Conservation (phyloP, 2,113 vertebrate genomes). For the Psephotus haematonotus region DNA sequence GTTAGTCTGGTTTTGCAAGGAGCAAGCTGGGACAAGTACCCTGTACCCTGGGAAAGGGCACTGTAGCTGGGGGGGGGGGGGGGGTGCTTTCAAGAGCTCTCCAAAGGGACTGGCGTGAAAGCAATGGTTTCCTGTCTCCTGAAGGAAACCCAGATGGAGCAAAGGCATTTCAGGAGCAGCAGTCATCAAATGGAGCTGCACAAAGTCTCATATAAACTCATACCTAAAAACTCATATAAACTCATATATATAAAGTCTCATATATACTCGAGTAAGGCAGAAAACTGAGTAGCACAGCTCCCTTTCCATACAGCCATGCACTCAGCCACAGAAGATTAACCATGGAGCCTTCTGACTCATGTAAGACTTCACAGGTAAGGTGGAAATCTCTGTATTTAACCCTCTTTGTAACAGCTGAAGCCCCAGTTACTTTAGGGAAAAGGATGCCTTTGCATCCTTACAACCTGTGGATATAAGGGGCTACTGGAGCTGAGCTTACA, state of each 20-base stretch:
- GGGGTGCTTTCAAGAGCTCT: not conserved
- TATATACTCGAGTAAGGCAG: not conserved
- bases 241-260: not conserved
- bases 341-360: slow-evolving; percentile 18
- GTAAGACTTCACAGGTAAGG: not conserved
- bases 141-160: not conserved
- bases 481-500: not conserved
- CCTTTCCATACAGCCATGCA: not conserved
- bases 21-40: not conserved
- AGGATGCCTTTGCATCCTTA: slow-evolving; percentile 30
- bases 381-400: not conserved
- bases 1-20: not conserved
- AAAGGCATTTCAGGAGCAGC: not conserved
- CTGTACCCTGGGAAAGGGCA: not conserved
- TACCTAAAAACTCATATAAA: not conserved
- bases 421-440: slow-evolving; percentile 20
- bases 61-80: not conserved
- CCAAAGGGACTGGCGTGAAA: not conserved
- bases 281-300: not conserved
- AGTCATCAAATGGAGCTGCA: not conserved
- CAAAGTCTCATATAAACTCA: not conserved
- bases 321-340: slow-evolving; percentile 50
- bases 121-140: not conserved
- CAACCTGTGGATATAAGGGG: not conserved
- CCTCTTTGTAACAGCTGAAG: slow-evolving; percentile 14